Conservation (phyloP, 2,113 vertebrate species). For the Emydura subglobosa region DNA sequence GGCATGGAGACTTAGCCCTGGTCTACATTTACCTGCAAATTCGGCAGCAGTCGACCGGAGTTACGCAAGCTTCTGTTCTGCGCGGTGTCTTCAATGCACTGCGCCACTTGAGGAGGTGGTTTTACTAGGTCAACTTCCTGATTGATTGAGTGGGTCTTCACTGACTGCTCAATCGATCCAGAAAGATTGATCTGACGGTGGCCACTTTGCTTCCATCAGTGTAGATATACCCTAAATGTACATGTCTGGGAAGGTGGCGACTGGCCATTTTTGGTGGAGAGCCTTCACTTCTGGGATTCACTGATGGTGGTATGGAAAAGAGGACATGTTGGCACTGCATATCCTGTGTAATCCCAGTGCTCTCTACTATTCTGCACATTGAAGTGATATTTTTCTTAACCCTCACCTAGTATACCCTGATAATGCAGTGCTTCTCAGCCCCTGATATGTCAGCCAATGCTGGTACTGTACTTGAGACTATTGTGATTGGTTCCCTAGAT, state of each 20-base stretch:
- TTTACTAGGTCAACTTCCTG: too few species aligned
- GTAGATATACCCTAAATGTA: not conserved
- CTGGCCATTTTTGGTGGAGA: rapidly evolving
- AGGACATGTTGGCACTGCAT: not conserved
- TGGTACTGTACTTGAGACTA: not conserved
- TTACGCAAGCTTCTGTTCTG: too few species aligned
- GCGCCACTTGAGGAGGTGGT: too few species aligned
- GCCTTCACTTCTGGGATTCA: not conserved
- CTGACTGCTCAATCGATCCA: too few species aligned
- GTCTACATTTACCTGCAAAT: too few species aligned
- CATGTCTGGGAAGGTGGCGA: not conserved
- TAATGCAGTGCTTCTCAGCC: not conserved
- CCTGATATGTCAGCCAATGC: rapidly evolving
- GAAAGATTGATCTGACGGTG: too few species aligned
- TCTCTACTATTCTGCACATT: rapidly evolving
- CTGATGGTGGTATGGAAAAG: not conserved
- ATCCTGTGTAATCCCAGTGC: not conserved
- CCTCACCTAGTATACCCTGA: not conserved
- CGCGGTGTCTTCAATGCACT: too few species aligned
- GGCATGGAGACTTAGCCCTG: not conserved
- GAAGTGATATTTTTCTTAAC: rapidly evolving
- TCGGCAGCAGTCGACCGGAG: too few species aligned
- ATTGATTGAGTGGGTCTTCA: too few species aligned
- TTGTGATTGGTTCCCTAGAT: not conserved
- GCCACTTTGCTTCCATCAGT: too few species aligned